Percentiles rank a stretch among this genome's conserved stretches.
Conservation (phyloP, 2,888 invertebrate species). For the Meganola albula region DNA sequence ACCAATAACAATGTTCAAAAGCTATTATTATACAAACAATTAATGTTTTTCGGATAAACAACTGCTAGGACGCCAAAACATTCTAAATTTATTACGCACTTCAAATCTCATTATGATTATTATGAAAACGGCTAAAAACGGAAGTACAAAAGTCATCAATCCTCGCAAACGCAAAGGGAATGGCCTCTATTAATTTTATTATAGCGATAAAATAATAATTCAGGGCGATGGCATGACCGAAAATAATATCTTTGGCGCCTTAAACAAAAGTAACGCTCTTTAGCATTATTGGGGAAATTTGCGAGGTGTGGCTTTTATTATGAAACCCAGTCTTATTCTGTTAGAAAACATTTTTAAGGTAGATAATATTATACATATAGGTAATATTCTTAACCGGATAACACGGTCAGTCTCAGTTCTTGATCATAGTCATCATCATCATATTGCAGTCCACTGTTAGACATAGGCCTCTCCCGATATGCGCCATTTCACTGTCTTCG, state of each 20-base stretch:
- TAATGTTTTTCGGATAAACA: constrained; percentile 1
- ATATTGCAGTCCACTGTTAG: too few species aligned
- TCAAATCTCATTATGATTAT: constrained; percentile 20
- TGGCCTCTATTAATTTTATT: constrained; percentile 49
- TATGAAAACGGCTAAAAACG: constrained; percentile 17
- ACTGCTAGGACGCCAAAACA: too few species aligned
- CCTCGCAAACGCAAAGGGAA: constrained; percentile 23
- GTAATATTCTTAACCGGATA: too few species aligned
- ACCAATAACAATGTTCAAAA: neutral
- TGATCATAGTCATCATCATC: too few species aligned
- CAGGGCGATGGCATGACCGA: constrained; percentile 62
- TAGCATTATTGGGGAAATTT: constrained; percentile 57
- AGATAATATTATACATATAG: too few species aligned
- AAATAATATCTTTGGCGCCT: constrained; percentile 62
- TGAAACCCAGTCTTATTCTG: constrained; percentile 38
- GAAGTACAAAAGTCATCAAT: constrained; percentile 25
- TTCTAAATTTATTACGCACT: constrained; percentile 14
- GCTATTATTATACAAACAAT: neutral
- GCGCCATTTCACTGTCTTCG: too few species aligned
- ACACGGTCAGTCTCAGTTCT: too few species aligned
- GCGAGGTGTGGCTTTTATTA: constrained; percentile 63
- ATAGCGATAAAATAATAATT: constrained; percentile 64
- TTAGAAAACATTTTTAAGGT: too few species aligned
- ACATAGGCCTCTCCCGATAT: too few species aligned
- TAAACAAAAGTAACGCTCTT: constrained; percentile 67